These are phyloP conservation scores for Acleris emargana DNA, from an alignment of 2,888 invertebrate genomes.

Conservation along the genomic window DNA sequence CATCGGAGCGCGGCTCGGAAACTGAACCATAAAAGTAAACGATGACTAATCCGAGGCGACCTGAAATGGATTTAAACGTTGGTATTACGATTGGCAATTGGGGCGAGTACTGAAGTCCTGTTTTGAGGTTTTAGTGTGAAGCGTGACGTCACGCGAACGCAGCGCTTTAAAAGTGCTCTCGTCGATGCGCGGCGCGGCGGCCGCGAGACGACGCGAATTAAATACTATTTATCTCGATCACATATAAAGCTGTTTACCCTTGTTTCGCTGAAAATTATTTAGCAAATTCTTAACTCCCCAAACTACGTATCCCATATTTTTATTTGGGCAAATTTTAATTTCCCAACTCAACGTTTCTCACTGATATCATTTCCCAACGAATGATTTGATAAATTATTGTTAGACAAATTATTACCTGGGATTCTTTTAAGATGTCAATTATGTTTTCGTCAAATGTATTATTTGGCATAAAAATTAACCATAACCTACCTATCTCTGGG, in stretches of 20 bases:
- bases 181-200: conserved; percentile 6
- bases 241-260: conserved; percentile 3
- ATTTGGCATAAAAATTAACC: no score
- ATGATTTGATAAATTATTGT: no score
- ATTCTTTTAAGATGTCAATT: no score
- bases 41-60: background rate
- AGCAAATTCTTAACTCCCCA: no score
- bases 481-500: no score
- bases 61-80: background rate
- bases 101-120: background rate
- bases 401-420: no score
- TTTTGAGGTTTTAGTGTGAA: background rate
- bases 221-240: conserved; percentile 22
- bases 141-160: conserved; percentile 13
- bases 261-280: no score
- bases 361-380: no score
- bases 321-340: no score
- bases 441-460: no score
- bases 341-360: no score
- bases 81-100: background rate
- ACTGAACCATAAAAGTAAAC: conserved; percentile 3
- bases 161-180: conserved; percentile 21
- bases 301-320: no score
- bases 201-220: conserved; percentile 9
- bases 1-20: conserved; percentile 1